Conservation (phyloP, 2,113 vertebrate species). For the Crotalus helleri region DNA sequence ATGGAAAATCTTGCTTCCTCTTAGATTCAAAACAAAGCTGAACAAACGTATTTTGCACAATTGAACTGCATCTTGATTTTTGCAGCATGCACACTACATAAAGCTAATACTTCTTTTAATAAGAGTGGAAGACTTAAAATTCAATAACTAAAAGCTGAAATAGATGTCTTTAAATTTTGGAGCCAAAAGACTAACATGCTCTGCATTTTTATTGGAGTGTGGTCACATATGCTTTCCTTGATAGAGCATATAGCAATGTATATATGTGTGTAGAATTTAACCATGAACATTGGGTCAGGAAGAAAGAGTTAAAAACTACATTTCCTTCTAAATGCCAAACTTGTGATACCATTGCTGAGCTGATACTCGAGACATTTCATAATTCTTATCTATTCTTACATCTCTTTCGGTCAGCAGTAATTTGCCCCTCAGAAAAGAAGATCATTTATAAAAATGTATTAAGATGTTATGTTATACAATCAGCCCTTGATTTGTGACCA, state of each 20-base stretch:
- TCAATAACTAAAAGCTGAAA: not conserved
- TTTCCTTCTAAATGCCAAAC: not conserved
- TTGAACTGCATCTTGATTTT: not conserved
- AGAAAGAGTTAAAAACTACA: not conserved
- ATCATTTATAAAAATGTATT: not conserved
- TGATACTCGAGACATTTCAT: not conserved
- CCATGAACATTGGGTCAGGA: not conserved
- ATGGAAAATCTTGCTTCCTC: not conserved
- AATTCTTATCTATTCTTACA: not conserved
- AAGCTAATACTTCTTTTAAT: not conserved
- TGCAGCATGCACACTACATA: not conserved
- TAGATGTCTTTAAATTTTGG: not conserved
- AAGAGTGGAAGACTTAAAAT: not conserved
- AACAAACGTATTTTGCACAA: not conserved
- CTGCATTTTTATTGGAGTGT: not conserved
- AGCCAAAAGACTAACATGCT: not conserved
- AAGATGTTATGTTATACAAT: not conserved
- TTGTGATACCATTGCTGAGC: not conserved
- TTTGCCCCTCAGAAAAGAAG: not conserved
- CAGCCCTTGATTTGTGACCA: not conserved
- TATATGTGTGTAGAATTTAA: not conserved
- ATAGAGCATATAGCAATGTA: not conserved
- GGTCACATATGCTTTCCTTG: not conserved
- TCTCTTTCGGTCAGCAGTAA: not conserved
- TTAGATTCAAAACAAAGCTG: not conserved